Conservation (phyloP, 2,113 vertebrate species). For the Azemiops feae region DNA sequence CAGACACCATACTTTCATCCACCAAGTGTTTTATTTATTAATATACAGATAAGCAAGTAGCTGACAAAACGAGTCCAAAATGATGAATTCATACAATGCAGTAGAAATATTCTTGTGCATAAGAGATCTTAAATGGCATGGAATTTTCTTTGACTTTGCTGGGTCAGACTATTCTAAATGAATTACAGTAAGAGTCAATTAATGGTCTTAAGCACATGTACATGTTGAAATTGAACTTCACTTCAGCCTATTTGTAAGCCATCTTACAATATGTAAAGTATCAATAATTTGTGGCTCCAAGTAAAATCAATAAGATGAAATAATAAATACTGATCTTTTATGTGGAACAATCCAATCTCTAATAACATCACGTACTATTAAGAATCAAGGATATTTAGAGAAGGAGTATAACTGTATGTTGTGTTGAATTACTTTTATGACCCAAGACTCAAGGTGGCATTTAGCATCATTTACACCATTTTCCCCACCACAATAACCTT, state of each 20-base stretch:
- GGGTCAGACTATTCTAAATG: not conserved
- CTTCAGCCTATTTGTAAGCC: not conserved
- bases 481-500: too few species aligned
- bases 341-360: not conserved
- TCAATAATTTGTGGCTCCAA: not conserved
- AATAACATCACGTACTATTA: not conserved
- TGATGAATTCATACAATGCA: slow-evolving; percentile 23
- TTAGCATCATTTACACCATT: too few species aligned
- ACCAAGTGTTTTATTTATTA: slow-evolving; percentile 34
- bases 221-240: not conserved
- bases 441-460: too few species aligned
- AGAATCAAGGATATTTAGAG: not conserved
- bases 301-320: not conserved
- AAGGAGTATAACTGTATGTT: not conserved
- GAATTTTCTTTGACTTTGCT: not conserved
- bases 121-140: not conserved
- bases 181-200: not conserved
- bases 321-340: not conserved
- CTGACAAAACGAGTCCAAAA: not conserved
- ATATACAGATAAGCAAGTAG: slow-evolving; percentile 35
- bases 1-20: slow-evolving; percentile 21
- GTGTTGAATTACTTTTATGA: too few species aligned
- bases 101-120: not conserved
- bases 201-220: not conserved
- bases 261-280: not conserved